Evolutionary conservation across 2,113 vertebrate genomes (phyloP).

Genomic region (Elanoides forficatus): DNA sequence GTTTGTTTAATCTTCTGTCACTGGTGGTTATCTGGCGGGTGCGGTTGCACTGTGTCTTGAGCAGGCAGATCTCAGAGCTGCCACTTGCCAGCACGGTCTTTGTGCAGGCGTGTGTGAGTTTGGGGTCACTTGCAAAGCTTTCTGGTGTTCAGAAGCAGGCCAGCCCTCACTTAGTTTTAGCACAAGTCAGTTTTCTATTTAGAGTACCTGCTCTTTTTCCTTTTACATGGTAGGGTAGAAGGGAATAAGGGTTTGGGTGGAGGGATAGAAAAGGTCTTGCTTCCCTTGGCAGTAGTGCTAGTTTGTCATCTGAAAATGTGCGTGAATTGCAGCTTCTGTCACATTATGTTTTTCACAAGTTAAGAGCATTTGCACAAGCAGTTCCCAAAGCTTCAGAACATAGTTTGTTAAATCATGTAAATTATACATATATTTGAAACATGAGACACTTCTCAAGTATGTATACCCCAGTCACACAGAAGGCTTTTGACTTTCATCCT

Average conservation of each 20-base stretch:
- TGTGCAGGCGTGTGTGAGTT: background rate
- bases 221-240: background rate
- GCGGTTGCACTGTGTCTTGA: background rate
- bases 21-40: background rate
- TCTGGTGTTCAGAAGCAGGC: background rate
- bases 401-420: background rate
- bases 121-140: background rate
- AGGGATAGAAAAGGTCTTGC: background rate
- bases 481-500: background rate
- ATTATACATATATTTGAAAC: background rate
- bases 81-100: rapidly evolving
- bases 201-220: background rate
- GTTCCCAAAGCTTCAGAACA: background rate
- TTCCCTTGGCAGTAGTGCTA: background rate
- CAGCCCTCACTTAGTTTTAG: background rate
- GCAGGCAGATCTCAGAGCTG: background rate
- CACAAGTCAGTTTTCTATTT: background rate
- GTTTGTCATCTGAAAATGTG: background rate
- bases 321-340: background rate
- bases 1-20: background rate
- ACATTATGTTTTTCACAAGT: background rate
- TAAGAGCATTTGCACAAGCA: background rate
- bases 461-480: background rate
- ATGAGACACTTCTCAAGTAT: background rate
- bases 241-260: background rate